phyloP scores from a whole-genome alignment of 2,888 invertebrate species.

The Halocaridina rubra region DNA sequence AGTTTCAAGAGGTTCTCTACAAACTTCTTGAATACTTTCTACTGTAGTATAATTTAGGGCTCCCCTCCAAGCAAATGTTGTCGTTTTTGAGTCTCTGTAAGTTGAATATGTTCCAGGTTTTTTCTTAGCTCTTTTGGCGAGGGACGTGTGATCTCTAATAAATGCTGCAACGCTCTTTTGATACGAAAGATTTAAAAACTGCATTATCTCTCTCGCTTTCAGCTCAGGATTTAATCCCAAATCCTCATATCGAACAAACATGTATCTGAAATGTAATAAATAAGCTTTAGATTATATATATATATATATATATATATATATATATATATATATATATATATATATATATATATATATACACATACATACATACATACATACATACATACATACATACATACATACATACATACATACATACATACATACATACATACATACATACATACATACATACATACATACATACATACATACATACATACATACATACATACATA shows the following conservation, averaged over 20 bases:
- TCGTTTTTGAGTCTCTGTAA: slow-evolving; percentile 62
- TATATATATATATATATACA: not conserved
- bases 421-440: not conserved
- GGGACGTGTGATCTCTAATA: slow-evolving; percentile 52
- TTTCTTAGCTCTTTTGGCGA: slow-evolving; percentile 3
- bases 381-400: not conserved
- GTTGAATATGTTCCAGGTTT: slow-evolving; percentile 62
- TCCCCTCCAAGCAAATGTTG: slow-evolving; percentile 63
- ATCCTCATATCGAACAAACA: slow-evolving; percentile 64
- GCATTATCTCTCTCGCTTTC: slow-evolving; percentile 43
- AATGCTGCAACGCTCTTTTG: slow-evolving; percentile 42
- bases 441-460: no score
- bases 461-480: no score
- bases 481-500: no score
- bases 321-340: slow-evolving; percentile 1
- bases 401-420: not conserved
- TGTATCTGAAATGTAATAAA: slow-evolving; percentile 22
- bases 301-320: not conserved
- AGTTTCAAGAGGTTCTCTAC: slow-evolving; percentile 24
- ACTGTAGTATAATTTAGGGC: slow-evolving; percentile 44
- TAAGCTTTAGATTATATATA: not conserved
- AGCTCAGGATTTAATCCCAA: slow-evolving; percentile 55
- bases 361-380: not conserved
- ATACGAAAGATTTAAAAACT: slow-evolving; percentile 51
- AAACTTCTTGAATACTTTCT: slow-evolving; percentile 38